These are phyloP conservation scores for Trichonephila clavata DNA, from an alignment of 1,140 invertebrate species.

Conservation along the genomic window DNA sequence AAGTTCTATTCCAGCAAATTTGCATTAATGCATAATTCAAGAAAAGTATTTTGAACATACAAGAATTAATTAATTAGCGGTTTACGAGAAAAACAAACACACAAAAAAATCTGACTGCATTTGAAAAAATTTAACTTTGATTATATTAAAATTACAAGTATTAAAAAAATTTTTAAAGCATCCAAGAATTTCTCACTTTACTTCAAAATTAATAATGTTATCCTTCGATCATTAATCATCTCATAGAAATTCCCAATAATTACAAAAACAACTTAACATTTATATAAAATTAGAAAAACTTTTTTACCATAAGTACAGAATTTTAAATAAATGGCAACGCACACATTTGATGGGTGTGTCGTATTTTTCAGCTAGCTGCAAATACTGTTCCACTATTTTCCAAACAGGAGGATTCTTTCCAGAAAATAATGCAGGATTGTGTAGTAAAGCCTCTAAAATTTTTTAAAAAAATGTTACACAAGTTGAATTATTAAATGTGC, in stretches of 20 bases:
- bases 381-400: conserved; percentile 94
- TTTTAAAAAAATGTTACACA: background rate
- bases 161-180: too few relatives aligned
- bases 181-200: background rate
- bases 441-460: conserved; percentile 83
- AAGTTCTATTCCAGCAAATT: too few relatives aligned
- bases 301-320: conserved; percentile 82
- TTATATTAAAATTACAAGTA: too few relatives aligned
- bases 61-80: too few relatives aligned
- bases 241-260: background rate
- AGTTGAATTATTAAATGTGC: too few relatives aligned
- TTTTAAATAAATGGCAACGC: conserved; percentile 97
- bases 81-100: too few relatives aligned
- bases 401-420: conserved; percentile 88
- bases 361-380: conserved; percentile 90
- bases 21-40: too few relatives aligned
- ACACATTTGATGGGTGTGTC: conserved; percentile 93
- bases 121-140: too few relatives aligned
- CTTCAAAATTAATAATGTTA: background rate
- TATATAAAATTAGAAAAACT: background rate
- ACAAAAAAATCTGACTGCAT: too few relatives aligned
- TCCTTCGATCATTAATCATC: too few relatives aligned
- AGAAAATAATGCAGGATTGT: conserved; percentile 95
- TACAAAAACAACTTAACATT: background rate
- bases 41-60: too few relatives aligned